Conservation (phyloP, 35 echinoderm and acorn worm genomes). For the Holothuria glaberrima region DNA sequence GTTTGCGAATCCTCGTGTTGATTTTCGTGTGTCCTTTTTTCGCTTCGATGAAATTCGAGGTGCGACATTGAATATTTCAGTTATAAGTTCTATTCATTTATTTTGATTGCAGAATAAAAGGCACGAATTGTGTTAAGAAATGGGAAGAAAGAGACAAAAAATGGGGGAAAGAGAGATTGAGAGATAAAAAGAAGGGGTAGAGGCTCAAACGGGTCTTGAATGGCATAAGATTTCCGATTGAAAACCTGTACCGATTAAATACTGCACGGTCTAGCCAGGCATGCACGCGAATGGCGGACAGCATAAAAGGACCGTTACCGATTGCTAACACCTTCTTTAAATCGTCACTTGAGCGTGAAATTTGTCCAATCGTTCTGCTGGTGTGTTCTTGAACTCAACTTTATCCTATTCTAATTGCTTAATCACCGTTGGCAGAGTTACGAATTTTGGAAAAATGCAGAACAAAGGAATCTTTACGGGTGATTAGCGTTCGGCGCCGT, state of each 20-base stretch:
- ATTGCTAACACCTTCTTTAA: constrained; percentile 48
- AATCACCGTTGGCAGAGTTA: constrained; percentile 48
- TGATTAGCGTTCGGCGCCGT: constrained; percentile 58
- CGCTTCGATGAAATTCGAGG: not conserved
- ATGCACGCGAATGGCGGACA: constrained; percentile 32
- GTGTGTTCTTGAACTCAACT: constrained; percentile 32
- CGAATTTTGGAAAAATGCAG: constrained; percentile 47
- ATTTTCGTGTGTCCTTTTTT: constrained; percentile 6
- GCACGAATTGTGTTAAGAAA: constrained; percentile 42
- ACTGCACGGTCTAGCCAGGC: not conserved
- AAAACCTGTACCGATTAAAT: constrained; percentile 36
- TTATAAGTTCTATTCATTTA: constrained; percentile 17
- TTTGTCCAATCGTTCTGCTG: constrained; percentile 29
- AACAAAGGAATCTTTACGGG: constrained; percentile 53
- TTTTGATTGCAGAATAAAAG: constrained; percentile 58
- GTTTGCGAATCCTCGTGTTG: not conserved
- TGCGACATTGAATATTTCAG: not conserved
- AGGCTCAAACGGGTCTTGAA: not conserved
- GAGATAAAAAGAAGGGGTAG: not conserved
- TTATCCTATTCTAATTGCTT: constrained; percentile 43
- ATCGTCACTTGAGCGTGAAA: constrained; percentile 47
- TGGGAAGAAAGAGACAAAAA: not conserved
- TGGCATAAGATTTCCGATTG: not conserved
- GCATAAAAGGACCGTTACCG: constrained; percentile 30
- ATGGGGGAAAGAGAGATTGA: not conserved